A percentile compares a stretch with the other conserved stretches of the same genome.
Conservation (phyloP, 1,140 invertebrate genomes). For the Chelonus insularis region DNA sequence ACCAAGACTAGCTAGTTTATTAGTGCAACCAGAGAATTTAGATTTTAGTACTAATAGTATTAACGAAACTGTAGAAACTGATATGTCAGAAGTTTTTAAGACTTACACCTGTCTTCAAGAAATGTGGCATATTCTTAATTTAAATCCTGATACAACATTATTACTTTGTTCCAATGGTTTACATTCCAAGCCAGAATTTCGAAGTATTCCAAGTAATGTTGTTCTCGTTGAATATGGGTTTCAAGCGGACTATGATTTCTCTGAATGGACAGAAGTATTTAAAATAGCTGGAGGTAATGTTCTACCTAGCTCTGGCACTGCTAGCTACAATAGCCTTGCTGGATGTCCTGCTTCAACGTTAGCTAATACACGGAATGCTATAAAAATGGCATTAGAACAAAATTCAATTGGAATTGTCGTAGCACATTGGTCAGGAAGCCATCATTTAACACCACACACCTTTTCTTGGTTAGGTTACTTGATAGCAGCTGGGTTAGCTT, state of each 20-base stretch:
- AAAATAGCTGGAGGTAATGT: conserved; percentile 63
- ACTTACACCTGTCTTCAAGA: conserved; percentile 58
- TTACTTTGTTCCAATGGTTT: conserved; percentile 66
- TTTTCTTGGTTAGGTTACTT: conserved; percentile 72
- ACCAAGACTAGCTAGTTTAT: conserved; percentile 64
- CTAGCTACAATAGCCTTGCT: conserved; percentile 70
- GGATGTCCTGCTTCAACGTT: conserved; percentile 70
- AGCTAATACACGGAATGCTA: conserved; percentile 65
- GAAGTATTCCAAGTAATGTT: conserved; percentile 63
- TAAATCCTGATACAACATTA: conserved; percentile 61
- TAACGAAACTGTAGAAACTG: conserved; percentile 58
- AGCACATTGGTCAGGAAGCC: conserved; percentile 70
- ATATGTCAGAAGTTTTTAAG: conserved; percentile 57
- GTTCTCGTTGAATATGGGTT: conserved; percentile 70
- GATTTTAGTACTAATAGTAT: conserved; percentile 46
- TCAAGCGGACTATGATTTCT: conserved; percentile 71
- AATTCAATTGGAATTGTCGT: conserved; percentile 65
- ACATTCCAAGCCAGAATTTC: conserved; percentile 52
- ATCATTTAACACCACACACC: conserved; percentile 66
- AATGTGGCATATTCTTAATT: conserved; percentile 62
- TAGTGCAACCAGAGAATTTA: conserved; percentile 57
- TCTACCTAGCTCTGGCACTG: conserved; percentile 67
- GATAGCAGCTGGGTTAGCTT: conserved; percentile 66
- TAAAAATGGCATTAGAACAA: conserved; percentile 62
- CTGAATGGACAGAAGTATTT: conserved; percentile 62